phyloP scores from a whole-genome alignment of 2,888 invertebrate species.

The Erebia aethiops region DNA sequence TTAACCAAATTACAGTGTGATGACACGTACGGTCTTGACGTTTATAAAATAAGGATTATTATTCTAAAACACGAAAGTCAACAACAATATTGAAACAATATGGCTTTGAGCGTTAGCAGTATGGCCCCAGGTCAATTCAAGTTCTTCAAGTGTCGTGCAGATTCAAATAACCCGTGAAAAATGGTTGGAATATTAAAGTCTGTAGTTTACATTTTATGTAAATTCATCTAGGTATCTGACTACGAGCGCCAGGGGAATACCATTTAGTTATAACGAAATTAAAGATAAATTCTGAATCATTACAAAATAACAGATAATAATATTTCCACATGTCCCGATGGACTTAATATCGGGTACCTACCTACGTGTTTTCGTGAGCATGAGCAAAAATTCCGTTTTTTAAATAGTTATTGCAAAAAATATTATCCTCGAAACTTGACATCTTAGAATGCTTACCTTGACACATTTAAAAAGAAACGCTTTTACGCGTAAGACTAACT shows the following conservation, averaged over 20 bases:
- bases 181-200: background rate
- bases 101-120: too few relatives aligned
- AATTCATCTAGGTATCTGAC: background rate
- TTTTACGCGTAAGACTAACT: background rate
- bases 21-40: too few relatives aligned
- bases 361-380: background rate
- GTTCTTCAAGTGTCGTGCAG: too few relatives aligned
- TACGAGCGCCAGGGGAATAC: background rate
- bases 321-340: background rate
- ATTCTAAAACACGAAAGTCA: too few relatives aligned
- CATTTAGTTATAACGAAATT: background rate
- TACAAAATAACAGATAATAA: background rate
- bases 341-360: background rate
- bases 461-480: too few relatives aligned
- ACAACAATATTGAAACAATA: too few relatives aligned
- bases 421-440: background rate
- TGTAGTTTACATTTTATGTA: background rate
- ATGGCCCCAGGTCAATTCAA: too few relatives aligned
- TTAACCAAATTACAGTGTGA: too few relatives aligned
- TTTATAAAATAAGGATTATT: too few relatives aligned
- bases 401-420: background rate
- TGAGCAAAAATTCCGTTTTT: background rate
- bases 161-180: background rate
- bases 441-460: background rate
- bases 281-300: slow-evolving; percentile 11